phyloP scores from a whole-genome alignment of 2,113 vertebrate species.

The Jacana jacana region DNA sequence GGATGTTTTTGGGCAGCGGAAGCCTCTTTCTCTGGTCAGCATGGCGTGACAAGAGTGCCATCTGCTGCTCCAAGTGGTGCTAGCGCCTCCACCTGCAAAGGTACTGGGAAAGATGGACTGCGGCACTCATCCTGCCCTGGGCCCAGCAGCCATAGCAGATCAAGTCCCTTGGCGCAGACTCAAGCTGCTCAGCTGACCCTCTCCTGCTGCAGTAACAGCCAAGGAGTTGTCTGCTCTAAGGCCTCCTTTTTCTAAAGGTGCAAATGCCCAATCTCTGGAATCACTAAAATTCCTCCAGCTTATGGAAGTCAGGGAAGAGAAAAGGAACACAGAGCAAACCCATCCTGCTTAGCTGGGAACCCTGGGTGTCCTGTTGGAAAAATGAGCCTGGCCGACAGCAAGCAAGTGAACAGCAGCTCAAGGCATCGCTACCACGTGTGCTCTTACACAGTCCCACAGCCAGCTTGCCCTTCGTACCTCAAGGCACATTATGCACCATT shows the following conservation, averaged over 20 bases:
- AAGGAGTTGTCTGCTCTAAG: no score
- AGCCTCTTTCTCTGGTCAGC: fast-evolving
- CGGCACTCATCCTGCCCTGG: fast-evolving
- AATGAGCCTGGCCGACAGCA: neutral
- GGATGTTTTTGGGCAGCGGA: neutral
- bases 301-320: neutral
- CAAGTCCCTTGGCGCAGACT: no score
- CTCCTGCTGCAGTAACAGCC: fast-evolving
- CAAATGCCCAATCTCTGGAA: neutral
- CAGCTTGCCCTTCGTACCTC: neutral
- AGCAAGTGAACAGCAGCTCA: fast-evolving
- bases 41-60: neutral
- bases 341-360: no score
- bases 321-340: fast-evolving
- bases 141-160: fast-evolving
- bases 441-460: neutral
- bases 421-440: neutral
- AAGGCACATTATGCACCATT: fast-evolving
- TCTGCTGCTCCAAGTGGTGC: neutral
- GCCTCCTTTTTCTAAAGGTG: no score
- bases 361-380: no score
- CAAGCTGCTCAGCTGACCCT: no score
- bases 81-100: fast-evolving
- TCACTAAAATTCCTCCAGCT: neutral
- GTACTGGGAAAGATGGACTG: fast-evolving